A percentile compares a stretch with the other conserved stretches of the same genome.
These are phyloP conservation scores for Cyphomyrus plagiostoma DNA, from an alignment of 2,113 vertebrate genomes.

Conservation along the genomic window DNA sequence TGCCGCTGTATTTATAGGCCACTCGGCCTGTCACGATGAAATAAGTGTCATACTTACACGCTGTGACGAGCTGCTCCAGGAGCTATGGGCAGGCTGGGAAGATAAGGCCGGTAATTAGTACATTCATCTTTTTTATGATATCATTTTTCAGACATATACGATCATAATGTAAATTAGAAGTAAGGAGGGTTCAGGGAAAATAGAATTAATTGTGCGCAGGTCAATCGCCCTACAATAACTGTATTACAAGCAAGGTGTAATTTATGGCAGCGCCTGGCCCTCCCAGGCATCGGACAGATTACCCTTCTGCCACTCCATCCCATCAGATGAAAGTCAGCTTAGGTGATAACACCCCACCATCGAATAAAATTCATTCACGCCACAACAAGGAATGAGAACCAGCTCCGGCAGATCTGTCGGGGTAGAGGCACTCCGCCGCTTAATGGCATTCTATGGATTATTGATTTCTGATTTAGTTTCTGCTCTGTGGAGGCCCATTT, in stretches of 20 bases:
- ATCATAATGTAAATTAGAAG: constrained; percentile 99
- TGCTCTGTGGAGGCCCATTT: constrained; percentile 86
- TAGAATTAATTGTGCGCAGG: constrained; percentile 98
- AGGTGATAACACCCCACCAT: constrained; percentile 69
- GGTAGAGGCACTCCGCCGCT: constrained; percentile 72
- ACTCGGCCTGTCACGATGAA: constrained; percentile 76
- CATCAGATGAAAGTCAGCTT: constrained; percentile 77
- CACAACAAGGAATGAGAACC: constrained; percentile 22
- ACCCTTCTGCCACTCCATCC: constrained; percentile 56
- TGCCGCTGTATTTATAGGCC: constrained; percentile 76
- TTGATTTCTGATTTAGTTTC: constrained; percentile 95
- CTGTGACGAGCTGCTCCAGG: constrained; percentile 67
- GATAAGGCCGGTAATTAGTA: constrained; percentile 82
- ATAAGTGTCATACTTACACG: constrained; percentile 77
- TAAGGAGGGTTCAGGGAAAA: constrained; percentile 99
- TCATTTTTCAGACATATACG: constrained; percentile 99
- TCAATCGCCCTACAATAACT: constrained; percentile 95
- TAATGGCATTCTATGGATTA: constrained; percentile 91
- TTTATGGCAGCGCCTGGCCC: constrained; percentile 87
- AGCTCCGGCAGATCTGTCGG: constrained; percentile 51
- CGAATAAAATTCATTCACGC: constrained; percentile 78
- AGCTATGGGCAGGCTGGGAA: constrained; percentile 66
- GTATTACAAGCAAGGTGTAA: constrained; percentile 91
- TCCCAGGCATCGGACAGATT: constrained; percentile 69
- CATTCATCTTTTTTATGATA: constrained; percentile 94